Percentiles rank a stretch among this genome's conserved stretches.
Conservation (phyloP, 2,888 invertebrate species). For the Mythimna ferrago region DNA sequence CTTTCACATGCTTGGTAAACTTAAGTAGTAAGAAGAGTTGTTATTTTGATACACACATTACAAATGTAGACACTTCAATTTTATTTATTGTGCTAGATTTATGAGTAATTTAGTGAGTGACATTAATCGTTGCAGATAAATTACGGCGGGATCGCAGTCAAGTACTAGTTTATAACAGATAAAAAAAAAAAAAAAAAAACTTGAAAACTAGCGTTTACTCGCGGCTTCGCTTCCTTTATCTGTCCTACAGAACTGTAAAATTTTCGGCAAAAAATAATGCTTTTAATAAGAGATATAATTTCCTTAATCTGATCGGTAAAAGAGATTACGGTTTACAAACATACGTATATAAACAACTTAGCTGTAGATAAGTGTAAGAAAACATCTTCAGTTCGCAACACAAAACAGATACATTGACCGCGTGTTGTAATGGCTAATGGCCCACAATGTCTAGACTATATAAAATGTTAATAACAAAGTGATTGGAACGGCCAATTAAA, state of each 20-base stretch:
- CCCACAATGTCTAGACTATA: conserved; percentile 47
- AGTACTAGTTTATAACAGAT: too few relatives aligned
- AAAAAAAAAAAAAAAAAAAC: too few relatives aligned
- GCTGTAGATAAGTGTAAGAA: neutral
- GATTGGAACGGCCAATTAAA: conserved; percentile 48
- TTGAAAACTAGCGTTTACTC: neutral
- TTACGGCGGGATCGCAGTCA: too few relatives aligned
- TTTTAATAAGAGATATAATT: neutral
- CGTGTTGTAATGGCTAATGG: conserved; percentile 36
- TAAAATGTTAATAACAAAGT: conserved; percentile 55
- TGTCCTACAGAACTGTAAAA: neutral
- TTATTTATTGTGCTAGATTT: neutral
- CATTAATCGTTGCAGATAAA: neutral
- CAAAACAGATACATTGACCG: conserved; percentile 39
- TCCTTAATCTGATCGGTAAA: neutral
- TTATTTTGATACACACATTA: too few relatives aligned
- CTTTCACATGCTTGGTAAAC: too few relatives aligned
- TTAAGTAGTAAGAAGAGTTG: too few relatives aligned
- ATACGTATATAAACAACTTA: conserved; percentile 2
- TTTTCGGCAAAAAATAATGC: neutral
- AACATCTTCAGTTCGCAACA: conserved; percentile 12
- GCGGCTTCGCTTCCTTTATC: too few relatives aligned
- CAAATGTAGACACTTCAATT: too few relatives aligned
- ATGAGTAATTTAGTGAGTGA: conserved; percentile 3
- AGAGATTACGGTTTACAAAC: neutral